Evolutionary conservation across 2,797 vertebrate species (phyloP), one percentile per base, ranked within the genome.

Genomic region (Syncerus caffer): DNA sequence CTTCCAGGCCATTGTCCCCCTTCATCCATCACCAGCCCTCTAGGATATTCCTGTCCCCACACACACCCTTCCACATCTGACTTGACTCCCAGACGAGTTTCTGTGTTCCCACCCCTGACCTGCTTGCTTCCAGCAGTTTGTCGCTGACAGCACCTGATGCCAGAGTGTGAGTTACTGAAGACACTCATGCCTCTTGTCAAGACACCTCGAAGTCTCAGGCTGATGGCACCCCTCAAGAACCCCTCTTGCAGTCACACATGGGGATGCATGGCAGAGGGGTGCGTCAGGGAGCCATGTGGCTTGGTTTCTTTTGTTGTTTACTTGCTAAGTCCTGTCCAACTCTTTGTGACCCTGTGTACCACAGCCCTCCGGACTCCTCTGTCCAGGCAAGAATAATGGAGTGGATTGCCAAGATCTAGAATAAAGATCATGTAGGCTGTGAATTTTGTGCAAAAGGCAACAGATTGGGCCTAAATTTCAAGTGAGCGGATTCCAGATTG

Each of bases 131-230:
- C 53, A 38, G 50, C 15, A 47, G 15, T 57, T 15, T 23, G 9
- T 86, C 8, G 1, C 13, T n/a, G 42, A 23, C 15, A 31, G 9
- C 23, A 2, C 74, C 31, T 19, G 8, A 21, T 0, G 0, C n/a
- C 10, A 58, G 76, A 71, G 21, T 53, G 3, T 50, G 79, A 62
- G 31, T 53, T 15, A 34, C 82, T 0, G 0, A 45, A 76, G 92
- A 87, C 11, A 76, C 29, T 42, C 79, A 64, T 31, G 21, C n/a
- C 34, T 60, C 47, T 80, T 58, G n/a, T 55, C 53, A 53, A 62
- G 83, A 71, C n/a, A 12, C 16, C 15, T 8, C 13, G 31, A 80
- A 82, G 16, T 62, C 58, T 21, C 62, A 1, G 47, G 45, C 71
- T 76, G 14, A 12, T 31, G 19, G 17, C 57, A 71, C 17, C 25